Percentiles rank a stretch among this genome's conserved stretches.
phyloP scores from a whole-genome alignment of 2,797 vertebrate genomes.

The Aplochiton taeniatus region DNA sequence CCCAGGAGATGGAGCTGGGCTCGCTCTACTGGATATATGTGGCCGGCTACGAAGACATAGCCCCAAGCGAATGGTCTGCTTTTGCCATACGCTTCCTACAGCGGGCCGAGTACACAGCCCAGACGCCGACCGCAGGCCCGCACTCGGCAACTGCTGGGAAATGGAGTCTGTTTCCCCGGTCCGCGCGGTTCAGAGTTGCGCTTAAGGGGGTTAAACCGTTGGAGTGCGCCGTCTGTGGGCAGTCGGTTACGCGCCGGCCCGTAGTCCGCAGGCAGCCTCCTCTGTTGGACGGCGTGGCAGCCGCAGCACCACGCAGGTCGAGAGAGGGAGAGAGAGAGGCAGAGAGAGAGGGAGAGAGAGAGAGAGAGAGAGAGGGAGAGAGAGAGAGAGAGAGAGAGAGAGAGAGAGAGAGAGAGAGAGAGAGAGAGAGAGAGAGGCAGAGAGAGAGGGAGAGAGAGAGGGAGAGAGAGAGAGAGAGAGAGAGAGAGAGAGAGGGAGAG shows the following conservation, averaged over 20 bases:
- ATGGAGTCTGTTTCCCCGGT: too few species aligned
- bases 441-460: background rate
- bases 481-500: background rate
- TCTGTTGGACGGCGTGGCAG: constrained; percentile 7
- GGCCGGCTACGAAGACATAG: background rate
- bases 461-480: background rate
- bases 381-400: background rate
- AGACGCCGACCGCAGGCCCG: too few species aligned
- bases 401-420: background rate
- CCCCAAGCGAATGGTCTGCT: background rate
- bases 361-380: constrained; percentile 13
- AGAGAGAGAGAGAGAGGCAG: background rate
- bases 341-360: background rate
- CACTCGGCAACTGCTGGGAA: too few species aligned
- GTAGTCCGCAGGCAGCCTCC: background rate
- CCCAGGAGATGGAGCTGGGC: constrained; percentile 54
- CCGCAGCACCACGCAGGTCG: constrained; percentile 1
- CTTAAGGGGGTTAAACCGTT: too few species aligned
- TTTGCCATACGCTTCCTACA: too few species aligned
- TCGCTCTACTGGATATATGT: background rate
- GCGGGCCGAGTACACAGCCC: too few species aligned
- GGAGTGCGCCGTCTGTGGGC: background rate
- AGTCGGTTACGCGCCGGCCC: background rate
- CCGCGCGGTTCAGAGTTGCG: too few species aligned
- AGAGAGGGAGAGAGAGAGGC: background rate